Conservation (phyloP, 2,113 vertebrate genomes). For the Gnathonemus longibarbis region DNA sequence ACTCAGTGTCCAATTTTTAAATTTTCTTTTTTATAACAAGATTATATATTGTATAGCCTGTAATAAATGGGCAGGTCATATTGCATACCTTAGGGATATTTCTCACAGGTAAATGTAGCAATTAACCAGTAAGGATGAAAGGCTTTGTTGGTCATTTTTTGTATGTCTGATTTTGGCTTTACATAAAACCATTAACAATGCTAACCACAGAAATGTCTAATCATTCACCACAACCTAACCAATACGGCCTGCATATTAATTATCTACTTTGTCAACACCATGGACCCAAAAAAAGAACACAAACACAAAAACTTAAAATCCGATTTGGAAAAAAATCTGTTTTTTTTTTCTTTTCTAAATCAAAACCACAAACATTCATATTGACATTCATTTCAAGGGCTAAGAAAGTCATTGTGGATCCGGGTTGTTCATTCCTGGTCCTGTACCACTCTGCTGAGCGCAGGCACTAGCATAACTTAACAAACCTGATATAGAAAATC, state of each 20-base stretch:
- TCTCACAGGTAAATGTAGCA: too few species aligned
- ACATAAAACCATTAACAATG: neutral
- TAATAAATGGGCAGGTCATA: too few species aligned
- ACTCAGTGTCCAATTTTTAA: neutral
- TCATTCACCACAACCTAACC: neutral
- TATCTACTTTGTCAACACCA: neutral
- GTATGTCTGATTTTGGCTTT: neutral
- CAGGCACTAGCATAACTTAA: neutral
- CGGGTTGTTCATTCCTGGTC: neutral
- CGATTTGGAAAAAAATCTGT: too few species aligned
- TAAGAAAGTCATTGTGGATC: neutral
- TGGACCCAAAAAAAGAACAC: neutral
- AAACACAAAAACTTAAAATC: too few species aligned
- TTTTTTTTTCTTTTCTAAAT: too few species aligned
- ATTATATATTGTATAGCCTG: too few species aligned
- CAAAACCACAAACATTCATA: neutral
- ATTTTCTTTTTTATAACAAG: neutral
- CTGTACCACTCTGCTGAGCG: neutral
- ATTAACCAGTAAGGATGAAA: too few species aligned
- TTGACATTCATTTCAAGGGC: neutral
- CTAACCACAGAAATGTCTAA: neutral
- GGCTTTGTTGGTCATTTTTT: neutral
- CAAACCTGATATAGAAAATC: neutral
- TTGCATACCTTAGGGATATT: too few species aligned
- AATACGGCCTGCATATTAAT: neutral